Conservation (phyloP, 2,888 invertebrate species). For the Aricia artaxerxes region DNA sequence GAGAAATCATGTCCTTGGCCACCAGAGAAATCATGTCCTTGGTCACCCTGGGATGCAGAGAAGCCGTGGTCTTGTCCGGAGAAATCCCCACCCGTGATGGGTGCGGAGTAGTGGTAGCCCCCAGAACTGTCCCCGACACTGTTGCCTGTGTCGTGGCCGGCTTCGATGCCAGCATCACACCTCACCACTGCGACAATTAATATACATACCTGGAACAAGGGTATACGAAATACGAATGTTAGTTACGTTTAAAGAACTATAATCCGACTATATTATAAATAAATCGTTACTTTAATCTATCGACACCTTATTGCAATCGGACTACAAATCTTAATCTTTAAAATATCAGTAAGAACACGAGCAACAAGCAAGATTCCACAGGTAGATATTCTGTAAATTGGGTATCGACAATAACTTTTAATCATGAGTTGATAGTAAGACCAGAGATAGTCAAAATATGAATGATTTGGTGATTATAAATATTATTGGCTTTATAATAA, state of each 20-base stretch:
- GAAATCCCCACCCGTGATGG: conserved; percentile 36
- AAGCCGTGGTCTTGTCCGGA: conserved; percentile 35
- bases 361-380: too few relatives aligned
- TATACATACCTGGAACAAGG: conserved; percentile 65
- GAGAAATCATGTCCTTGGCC: conserved; percentile 41
- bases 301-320: too few relatives aligned
- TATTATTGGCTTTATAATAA: too few relatives aligned
- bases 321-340: too few relatives aligned
- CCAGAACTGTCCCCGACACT: conserved; percentile 41
- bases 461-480: too few relatives aligned
- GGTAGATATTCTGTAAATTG: too few relatives aligned
- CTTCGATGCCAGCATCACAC: conserved; percentile 63
- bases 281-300: too few relatives aligned
- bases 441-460: too few relatives aligned
- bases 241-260: background rate
- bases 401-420: too few relatives aligned
- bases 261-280: too few relatives aligned
- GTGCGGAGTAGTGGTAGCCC: conserved; percentile 44
- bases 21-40: conserved; percentile 44
- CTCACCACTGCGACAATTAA: conserved; percentile 67
- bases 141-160: conserved; percentile 48
- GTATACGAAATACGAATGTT: conserved; percentile 29
- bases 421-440: too few relatives aligned
- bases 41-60: conserved; percentile 37
- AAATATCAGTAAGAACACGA: too few relatives aligned